Base-by-base conservation (phyloP, 2,797 vertebrate species). In the Enteromius anoplus region DNA sequence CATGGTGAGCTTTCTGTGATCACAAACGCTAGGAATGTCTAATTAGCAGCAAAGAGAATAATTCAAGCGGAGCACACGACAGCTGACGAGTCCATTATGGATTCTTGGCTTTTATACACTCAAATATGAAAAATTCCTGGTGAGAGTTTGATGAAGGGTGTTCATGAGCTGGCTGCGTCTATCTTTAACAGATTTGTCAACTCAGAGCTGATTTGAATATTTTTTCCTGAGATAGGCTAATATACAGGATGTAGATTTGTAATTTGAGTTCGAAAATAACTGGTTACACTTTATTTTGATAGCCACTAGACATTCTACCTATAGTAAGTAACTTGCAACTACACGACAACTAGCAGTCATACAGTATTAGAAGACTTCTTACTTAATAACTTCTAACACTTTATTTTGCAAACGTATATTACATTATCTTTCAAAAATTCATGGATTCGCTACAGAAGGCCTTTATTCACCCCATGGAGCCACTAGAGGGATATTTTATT, bases 11-110 rank as follows among this genome's bases (percentile, higher is more conserved):
- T 42, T 80, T 88, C 75, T 87, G 64, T 80, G 83, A 88, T 86
- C 83, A 81, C 82, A 90, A 89, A 90, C 75, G 62, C 73, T 80
- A 89, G 85, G 84, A 88, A 86, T 88, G 68, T 45, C 69, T 87
- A 86, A 90, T 91, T 92, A 90, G 85, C 84, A 78, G 47, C 84
- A 71, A 58, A 83, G 76, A 88, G 71, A 83, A 83, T 90, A 89
- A 87, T 86, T 88, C 73, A 81, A 84, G 76, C 23, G 12, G 37
- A 37, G 75, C 29, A 37, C 47, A 53, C 17, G 75, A 51, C 64
- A 76, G 66, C 81, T 62, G 1, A 53, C 42, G 40, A 83, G 49
- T 66, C 60, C 81, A 47, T 72, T 70, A 26, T 62, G 40, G 19
- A 72, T 81, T 73, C 29, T 68, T 60, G 76, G 79, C 23, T 51